A percentile compares a stretch with the other conserved stretches of the same genome.
Conservation (phyloP, 2,888 invertebrate species). For the Agrotis ipsilon region DNA sequence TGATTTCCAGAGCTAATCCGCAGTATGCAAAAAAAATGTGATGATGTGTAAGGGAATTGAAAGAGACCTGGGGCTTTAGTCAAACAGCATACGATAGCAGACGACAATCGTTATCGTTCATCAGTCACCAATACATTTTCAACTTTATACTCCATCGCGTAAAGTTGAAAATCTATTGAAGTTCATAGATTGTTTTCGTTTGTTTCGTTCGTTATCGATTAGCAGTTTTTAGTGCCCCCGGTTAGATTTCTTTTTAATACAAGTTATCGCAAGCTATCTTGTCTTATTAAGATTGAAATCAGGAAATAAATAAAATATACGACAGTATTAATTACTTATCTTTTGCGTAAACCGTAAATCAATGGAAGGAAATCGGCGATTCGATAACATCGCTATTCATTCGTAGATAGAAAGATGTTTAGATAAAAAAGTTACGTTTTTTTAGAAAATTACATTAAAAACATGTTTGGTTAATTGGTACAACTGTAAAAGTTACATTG, state of each 20-base stretch:
- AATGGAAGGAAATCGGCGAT: constrained; percentile 54
- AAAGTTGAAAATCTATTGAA: too few species aligned
- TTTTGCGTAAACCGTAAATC: constrained; percentile 47
- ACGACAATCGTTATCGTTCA: too few species aligned
- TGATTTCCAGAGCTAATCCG: not conserved
- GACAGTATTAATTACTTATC: constrained; percentile 43
- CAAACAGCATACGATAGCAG: too few species aligned
- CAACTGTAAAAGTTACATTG: too few species aligned
- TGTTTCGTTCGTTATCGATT: too few species aligned
- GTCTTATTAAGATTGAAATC: constrained; percentile 43
- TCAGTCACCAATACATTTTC: too few species aligned
- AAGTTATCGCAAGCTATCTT: constrained; percentile 3
- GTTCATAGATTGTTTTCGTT: too few species aligned
- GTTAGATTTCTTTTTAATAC: constrained; percentile 11
- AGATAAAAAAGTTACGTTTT: constrained; percentile 11
- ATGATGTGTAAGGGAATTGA: not conserved
- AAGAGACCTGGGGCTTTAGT: too few species aligned
- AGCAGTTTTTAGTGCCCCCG: too few species aligned
- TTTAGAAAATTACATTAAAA: not conserved
- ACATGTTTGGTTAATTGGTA: too few species aligned
- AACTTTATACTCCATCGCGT: too few species aligned
- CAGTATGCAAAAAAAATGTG: not conserved
- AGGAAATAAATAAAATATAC: constrained; percentile 43
- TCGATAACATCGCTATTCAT: constrained; percentile 35
- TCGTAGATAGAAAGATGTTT: constrained; percentile 5